Evolutionary conservation across 2,888 invertebrate genomes (phyloP).

Genomic region (Caenorhabditis macrosperma): DNA sequence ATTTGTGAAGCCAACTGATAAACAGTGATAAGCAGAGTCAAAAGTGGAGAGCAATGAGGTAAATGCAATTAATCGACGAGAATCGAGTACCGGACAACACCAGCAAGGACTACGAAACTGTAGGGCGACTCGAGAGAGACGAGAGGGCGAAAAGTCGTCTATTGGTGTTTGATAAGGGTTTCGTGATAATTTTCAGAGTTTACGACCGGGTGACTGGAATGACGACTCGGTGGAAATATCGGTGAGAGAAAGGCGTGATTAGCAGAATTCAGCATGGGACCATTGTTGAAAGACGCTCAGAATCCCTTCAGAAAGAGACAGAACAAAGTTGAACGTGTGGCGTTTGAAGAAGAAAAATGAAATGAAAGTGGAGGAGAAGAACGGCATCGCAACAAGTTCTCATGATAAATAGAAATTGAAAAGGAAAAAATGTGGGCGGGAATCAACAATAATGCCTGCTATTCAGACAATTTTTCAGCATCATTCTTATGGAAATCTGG

Average conservation of each 20-base stretch:
- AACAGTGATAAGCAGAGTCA: not conserved
- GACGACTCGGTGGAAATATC: too few relatives aligned
- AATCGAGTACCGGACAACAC: slow-evolving; percentile 22
- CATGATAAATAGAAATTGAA: slow-evolving; percentile 29
- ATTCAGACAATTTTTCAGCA: not conserved
- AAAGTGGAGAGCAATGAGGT: not conserved
- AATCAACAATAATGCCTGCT: not conserved
- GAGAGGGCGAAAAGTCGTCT: not conserved
- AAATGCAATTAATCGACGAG: slow-evolving; percentile 17
- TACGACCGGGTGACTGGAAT: slow-evolving; percentile 26
- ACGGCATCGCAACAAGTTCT: slow-evolving; percentile 16
- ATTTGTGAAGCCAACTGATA: slow-evolving; percentile 30
- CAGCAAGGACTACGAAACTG: not conserved
- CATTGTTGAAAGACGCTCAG: too few relatives aligned
- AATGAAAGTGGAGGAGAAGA: slow-evolving; percentile 2
- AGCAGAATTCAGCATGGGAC: not conserved
- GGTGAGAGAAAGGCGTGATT: not conserved
- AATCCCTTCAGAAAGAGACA: not conserved
- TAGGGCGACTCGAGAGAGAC: not conserved
- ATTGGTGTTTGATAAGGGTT: not conserved
- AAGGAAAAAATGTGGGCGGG: not conserved
- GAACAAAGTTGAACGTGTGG: slow-evolving; percentile 3
- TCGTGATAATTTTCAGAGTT: slow-evolving; percentile 31
- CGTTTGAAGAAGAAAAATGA: not conserved
- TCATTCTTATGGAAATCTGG: not conserved